A percentile compares a stretch with the other conserved stretches of the same genome.
These are phyloP conservation scores for Rhingia rostrata DNA, from an alignment of 2,888 invertebrate species.

Conservation along the genomic window DNA sequence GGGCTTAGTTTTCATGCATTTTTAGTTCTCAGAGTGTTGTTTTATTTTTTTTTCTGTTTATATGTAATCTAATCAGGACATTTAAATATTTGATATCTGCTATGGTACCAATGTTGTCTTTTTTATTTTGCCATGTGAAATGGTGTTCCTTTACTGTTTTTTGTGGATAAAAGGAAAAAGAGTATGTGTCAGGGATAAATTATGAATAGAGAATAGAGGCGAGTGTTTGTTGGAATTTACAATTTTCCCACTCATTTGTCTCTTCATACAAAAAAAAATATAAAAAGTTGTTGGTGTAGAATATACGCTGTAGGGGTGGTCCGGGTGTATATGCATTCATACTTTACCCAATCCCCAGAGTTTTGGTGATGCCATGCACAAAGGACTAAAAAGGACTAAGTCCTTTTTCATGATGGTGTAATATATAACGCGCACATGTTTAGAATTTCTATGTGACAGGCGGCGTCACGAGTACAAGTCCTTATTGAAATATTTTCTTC, in stretches of 20 bases:
- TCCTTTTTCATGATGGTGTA: conserved; percentile 37
- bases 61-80: conserved; percentile 59
- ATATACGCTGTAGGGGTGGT: neutral
- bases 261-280: conserved; percentile 18
- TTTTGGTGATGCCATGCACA: neutral
- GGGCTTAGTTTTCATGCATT: conserved; percentile 41
- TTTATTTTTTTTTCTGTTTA: conserved; percentile 20
- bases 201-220: conserved; percentile 45
- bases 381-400: conserved; percentile 5
- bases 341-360: neutral
- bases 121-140: neutral
- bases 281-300: neutral
- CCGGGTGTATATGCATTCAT: conserved; percentile 5
- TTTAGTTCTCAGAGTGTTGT: conserved; percentile 14
- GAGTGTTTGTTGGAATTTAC: conserved; percentile 52
- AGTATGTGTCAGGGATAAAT: conserved; percentile 33
- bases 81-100: conserved; percentile 66
- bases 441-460: conserved; percentile 43
- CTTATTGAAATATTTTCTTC: conserved; percentile 43
- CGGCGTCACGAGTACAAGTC: neutral
- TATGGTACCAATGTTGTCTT: conserved; percentile 14
- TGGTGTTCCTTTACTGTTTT: neutral
- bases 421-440: conserved; percentile 59
- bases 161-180: neutral
- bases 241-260: conserved; percentile 67